phyloP scores from a whole-genome alignment of 2,888 invertebrate genomes.

The Agriopis marginaria region DNA sequence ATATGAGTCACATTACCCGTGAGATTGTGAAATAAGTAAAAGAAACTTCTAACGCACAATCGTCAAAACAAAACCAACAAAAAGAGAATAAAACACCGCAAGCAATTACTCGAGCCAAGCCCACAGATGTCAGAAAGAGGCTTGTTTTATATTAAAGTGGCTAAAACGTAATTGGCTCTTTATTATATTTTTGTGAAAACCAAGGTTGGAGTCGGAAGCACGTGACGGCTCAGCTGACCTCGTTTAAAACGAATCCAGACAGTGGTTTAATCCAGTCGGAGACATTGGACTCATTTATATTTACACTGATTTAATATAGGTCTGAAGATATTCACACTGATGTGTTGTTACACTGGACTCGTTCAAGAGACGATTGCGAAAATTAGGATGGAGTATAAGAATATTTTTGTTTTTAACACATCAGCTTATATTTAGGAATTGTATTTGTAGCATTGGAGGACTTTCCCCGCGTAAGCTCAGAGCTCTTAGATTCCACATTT shows the following conservation, averaged over 20 bases:
- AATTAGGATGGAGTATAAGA: background rate
- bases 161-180: constrained; percentile 27
- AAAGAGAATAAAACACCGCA: constrained; percentile 33
- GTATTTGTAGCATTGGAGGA: too few species aligned
- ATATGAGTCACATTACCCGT: background rate
- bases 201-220: constrained; percentile 28
- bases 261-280: constrained; percentile 7
- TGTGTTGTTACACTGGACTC: background rate
- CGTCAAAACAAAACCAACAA: constrained; percentile 35
- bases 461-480: too few species aligned
- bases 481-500: too few species aligned
- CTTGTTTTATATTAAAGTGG: constrained; percentile 26
- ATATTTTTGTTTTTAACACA: too few species aligned
- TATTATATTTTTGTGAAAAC: constrained; percentile 24
- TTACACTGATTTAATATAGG: constrained; percentile 7
- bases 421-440: too few species aligned
- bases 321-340: background rate
- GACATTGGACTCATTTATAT: constrained; percentile 4
- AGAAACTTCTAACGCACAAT: background rate
- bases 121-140: constrained; percentile 24
- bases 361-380: background rate
- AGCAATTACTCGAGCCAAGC: constrained; percentile 27
- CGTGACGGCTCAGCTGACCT: constrained; percentile 23
- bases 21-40: background rate
- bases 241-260: constrained; percentile 9